Evolutionary conservation across 2,797 vertebrate genomes (phyloP).

Genomic region (Platalea minor): DNA sequence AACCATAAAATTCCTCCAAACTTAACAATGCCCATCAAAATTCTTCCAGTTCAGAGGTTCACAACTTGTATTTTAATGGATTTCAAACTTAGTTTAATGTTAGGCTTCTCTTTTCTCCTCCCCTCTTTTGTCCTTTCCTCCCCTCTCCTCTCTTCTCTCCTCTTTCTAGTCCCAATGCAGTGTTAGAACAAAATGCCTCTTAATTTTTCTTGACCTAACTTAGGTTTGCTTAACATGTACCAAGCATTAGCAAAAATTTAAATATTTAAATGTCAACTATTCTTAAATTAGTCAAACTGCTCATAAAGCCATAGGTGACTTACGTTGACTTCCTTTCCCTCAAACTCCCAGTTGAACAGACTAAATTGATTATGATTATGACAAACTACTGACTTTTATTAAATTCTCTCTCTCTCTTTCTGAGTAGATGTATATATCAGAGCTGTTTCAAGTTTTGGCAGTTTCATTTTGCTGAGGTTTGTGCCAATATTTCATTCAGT

Average conservation of each 20-base stretch:
- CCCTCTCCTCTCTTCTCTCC: not conserved
- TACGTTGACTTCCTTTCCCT: not conserved
- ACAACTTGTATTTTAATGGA: not conserved
- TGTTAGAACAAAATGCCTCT: not conserved
- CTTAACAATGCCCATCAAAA: conserved; percentile 7
- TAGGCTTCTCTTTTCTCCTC: not conserved
- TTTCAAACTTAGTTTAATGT: conserved; percentile 36
- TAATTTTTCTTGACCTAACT: not conserved
- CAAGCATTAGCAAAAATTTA: not conserved
- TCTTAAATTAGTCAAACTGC: not conserved
- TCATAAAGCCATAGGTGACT: not conserved
- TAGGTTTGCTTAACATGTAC: not conserved
- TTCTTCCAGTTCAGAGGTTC: conserved; percentile 29
- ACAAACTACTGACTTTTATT: not conserved
- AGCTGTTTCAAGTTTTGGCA: not conserved
- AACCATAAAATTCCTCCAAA: not conserved
- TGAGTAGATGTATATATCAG: not conserved
- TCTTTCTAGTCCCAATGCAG: not conserved
- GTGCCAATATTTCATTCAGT: conserved; percentile 25
- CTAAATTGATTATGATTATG: not conserved
- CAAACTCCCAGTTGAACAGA: not conserved
- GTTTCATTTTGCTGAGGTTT: conserved; percentile 13
- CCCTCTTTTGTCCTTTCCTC: not conserved
- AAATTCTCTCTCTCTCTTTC: not conserved
- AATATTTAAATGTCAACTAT: not conserved